Conservation (phyloP, 2,113 vertebrate genomes). For the Amphilophus citrinellus region DNA sequence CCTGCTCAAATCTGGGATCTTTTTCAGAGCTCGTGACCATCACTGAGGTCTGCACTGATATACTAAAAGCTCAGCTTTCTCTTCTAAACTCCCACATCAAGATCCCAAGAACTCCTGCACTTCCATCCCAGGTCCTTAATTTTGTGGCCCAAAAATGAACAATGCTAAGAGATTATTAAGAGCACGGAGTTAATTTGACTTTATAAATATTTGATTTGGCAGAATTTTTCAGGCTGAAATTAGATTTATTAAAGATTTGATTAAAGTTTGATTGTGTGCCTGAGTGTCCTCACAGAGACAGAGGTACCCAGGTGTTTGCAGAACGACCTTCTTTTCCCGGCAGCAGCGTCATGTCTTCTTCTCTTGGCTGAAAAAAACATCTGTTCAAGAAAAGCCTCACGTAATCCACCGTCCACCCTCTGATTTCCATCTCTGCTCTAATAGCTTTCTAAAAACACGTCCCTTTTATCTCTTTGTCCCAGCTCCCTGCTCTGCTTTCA, state of each 20-base stretch:
- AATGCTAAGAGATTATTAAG: too few relatives aligned
- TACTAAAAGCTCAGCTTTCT: not conserved
- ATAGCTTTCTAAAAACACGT: slow-evolving; percentile 20
- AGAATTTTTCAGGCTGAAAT: too few relatives aligned
- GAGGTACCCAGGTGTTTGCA: not conserved
- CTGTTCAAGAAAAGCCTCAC: slow-evolving; percentile 1
- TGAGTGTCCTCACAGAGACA: not conserved
- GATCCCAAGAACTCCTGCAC: not conserved
- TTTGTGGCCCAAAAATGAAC: too few relatives aligned
- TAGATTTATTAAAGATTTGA: not conserved
- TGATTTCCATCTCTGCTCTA: slow-evolving; percentile 18
- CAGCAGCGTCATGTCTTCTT: not conserved
- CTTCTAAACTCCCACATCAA: too few relatives aligned
- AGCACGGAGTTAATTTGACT: not conserved
- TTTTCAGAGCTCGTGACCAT: not conserved
- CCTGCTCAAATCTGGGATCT: not conserved
- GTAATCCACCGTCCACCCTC: not conserved
- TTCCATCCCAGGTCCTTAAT: not conserved
- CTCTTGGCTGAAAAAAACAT: not conserved
- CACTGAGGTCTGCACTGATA: not conserved
- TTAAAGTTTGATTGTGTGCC: not conserved
- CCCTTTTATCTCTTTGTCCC: slow-evolving; percentile 2
- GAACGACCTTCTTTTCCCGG: not conserved
- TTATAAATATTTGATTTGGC: not conserved
- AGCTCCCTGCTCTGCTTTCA: slow-evolving; percentile 1